Evolutionary conservation across 2,888 invertebrate genomes (phyloP).

Genomic region (Cerastis rubricosa): DNA sequence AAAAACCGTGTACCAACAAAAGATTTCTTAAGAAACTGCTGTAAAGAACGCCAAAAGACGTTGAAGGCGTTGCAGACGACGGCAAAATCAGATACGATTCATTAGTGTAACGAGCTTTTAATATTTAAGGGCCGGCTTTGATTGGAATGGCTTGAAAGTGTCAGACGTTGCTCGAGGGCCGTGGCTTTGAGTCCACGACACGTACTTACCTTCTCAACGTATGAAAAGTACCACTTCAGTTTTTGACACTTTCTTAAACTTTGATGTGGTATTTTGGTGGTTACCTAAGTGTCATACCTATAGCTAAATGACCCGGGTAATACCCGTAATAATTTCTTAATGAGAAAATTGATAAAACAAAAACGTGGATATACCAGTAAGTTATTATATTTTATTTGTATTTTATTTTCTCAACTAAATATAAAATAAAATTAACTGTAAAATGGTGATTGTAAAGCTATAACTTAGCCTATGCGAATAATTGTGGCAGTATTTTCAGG

Average conservation of each 20-base stretch:
- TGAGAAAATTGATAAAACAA: too few species aligned
- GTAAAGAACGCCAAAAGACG: conserved; percentile 84
- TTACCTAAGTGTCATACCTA: not conserved
- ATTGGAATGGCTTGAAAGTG: conserved; percentile 87
- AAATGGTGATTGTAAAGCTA: too few species aligned
- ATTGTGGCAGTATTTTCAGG: too few species aligned
- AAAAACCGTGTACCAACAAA: conserved; percentile 74
- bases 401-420: too few species aligned
- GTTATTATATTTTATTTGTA: too few species aligned
- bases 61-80: conserved; percentile 80
- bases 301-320: too few species aligned
- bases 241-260: conserved; percentile 77
- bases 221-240: conserved; percentile 70
- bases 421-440: too few species aligned
- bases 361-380: too few species aligned
- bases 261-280: conserved; percentile 56
- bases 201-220: conserved; percentile 72
- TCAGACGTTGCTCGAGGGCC: conserved; percentile 79
- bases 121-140: conserved; percentile 88
- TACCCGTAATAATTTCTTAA: too few species aligned
- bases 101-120: conserved; percentile 90
- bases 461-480: too few species aligned
- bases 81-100: conserved; percentile 90
- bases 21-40: conserved; percentile 77
- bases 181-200: conserved; percentile 74